Evolutionary conservation across 1,140 invertebrate species (phyloP).

Genomic region (Hestina assimilis): DNA sequence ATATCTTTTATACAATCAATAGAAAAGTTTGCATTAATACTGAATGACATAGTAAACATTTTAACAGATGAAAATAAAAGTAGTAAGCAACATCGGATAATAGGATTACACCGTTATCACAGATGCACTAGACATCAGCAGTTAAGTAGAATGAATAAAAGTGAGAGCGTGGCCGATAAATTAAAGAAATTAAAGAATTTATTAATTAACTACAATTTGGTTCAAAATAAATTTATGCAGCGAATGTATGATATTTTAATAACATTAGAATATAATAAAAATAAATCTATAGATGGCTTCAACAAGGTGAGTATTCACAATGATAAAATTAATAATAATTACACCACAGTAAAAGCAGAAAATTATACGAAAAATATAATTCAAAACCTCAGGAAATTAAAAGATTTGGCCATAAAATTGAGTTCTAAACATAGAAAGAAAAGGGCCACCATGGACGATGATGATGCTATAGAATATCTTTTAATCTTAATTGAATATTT

Average conservation of each 20-base stretch:
- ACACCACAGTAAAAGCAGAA: slow-evolving; percentile 27
- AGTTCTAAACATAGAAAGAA: slow-evolving; percentile 39
- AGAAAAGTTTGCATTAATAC: slow-evolving; percentile 47
- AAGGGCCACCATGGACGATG: slow-evolving; percentile 38
- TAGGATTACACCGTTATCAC: background rate
- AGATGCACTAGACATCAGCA: slow-evolving; percentile 14
- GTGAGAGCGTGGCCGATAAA: slow-evolving; percentile 20
- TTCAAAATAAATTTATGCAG: slow-evolving; percentile 56
- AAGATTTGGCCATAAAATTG: slow-evolving; percentile 38
- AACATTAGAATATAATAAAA: slow-evolving; percentile 32
- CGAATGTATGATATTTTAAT: slow-evolving; percentile 48
- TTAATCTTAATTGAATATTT: slow-evolving; percentile 63
- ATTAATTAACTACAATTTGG: slow-evolving; percentile 45
- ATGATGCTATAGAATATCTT: slow-evolving; percentile 54
- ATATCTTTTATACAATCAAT: slow-evolving; percentile 48
- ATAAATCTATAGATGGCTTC: slow-evolving; percentile 10
- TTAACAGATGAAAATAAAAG: slow-evolving; percentile 25
- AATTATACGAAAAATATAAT: slow-evolving; percentile 50
- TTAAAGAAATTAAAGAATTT: slow-evolving; percentile 45
- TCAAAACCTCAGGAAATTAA: slow-evolving; percentile 52
- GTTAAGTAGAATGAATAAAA: slow-evolving; percentile 13
- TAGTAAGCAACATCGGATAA: too few species aligned
- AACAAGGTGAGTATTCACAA: slow-evolving; percentile 28
- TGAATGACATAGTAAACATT: slow-evolving; percentile 50
- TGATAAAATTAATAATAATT: slow-evolving; percentile 21